Conservation (phyloP, 2,797 vertebrate species). For the Peromyscus aztecus region DNA sequence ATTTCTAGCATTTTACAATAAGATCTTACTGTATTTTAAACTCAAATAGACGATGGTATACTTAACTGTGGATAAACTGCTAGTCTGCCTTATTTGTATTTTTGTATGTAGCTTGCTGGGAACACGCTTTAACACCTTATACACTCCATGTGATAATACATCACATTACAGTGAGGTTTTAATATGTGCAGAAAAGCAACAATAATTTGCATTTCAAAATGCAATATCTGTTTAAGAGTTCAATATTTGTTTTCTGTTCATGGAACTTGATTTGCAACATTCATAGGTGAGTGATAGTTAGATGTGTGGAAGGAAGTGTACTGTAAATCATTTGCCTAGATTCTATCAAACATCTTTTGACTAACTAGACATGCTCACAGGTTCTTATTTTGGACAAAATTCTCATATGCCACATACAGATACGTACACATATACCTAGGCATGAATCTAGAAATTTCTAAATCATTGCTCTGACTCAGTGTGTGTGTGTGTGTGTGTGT, state of each 20-base stretch:
- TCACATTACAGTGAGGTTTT: constrained; percentile 62
- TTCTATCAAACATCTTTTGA: constrained; percentile 41
- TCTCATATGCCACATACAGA: constrained; percentile 74
- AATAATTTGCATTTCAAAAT: constrained; percentile 67
- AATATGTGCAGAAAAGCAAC: constrained; percentile 55
- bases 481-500: constrained; percentile 23
- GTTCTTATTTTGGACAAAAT: constrained; percentile 72
- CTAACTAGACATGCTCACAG: constrained; percentile 58
- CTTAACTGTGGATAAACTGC: constrained; percentile 43
- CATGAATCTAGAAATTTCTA: constrained; percentile 79
- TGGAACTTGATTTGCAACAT: constrained; percentile 50
- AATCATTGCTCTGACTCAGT: constrained; percentile 79
- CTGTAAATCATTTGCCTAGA: constrained; percentile 37
- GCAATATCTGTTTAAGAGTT: constrained; percentile 66
- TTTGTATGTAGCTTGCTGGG: constrained; percentile 51
- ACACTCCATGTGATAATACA: constrained; percentile 54
- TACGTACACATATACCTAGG: constrained; percentile 73
- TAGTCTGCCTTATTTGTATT: constrained; percentile 61
- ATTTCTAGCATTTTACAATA: constrained; percentile 48
- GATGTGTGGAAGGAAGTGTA: constrained; percentile 5
- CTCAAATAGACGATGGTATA: constrained; percentile 28
- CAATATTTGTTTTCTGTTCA: constrained; percentile 64
- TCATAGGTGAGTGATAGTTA: constrained; percentile 58
- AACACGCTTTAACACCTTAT: constrained; percentile 65
- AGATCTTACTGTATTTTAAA: constrained; percentile 43